Base-by-base conservation (phyloP, 2,888 invertebrate genomes). In the Bombylius major region DNA sequence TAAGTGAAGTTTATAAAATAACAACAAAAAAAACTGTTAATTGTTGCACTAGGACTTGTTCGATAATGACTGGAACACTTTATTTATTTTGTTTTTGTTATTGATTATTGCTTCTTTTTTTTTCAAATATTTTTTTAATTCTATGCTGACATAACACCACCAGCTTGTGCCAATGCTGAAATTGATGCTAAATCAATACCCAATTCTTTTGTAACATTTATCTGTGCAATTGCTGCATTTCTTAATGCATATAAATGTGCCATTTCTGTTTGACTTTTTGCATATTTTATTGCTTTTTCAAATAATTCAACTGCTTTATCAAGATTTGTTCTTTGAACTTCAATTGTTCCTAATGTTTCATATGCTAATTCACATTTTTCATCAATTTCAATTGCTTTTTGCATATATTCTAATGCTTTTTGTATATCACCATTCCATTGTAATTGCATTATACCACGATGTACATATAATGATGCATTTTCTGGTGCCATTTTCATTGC, bases 291-390 rank as follows among this genome's bases (percentile, higher is more conserved):
- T 44, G 96, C 95, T 70, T 88, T 89, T 66, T 93, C 88, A 71
- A 96, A 95, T 56, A 91, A 76, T 63, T 86, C 84, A 62, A 95
- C 82, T 4, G 95, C 94, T 65, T 83, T 78, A 57, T 82, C 78
- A 62, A 95, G 76, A 72, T 94, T 77, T 83, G 90, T 87, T 79
- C 75, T 69, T 76, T 96, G 96, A 61, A 96, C 91, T 81, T 95
- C 93, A 62, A 97, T 87, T 34, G 94, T 92, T 63, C 92, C 96
- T 59, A 96, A 78, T 49, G 95, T 94, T 77, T 97, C 97, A 72
- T 90, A 95, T 9, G 92, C 96, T 77, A 94, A 87, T 75, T 92
- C 90, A 77, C 94, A 96, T 72, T 89, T 89, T 53, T 88, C 85
- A 76, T 97, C 97, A 65, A 92, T 79, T 69, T 86, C 82, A 62